Percentiles rank a stretch among this genome's conserved stretches.
Conservation (phyloP, 2,113 vertebrate species). For the Brachionichthys hirsutus region DNA sequence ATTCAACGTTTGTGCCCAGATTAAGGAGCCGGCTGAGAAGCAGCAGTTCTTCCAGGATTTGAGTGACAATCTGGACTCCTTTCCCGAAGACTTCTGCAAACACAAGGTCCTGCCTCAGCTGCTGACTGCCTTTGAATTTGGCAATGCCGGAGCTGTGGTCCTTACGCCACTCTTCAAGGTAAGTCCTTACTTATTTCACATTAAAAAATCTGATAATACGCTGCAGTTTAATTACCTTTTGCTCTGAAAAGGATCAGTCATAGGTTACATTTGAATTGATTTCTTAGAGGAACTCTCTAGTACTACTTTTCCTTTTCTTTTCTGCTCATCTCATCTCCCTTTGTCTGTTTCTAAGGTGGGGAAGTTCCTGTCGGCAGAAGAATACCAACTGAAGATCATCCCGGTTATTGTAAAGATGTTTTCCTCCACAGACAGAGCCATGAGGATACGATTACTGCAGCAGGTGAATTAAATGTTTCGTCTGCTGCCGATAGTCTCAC, state of each 20-base stretch:
- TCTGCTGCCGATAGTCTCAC: not conserved
- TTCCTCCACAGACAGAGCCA: conserved; percentile 90
- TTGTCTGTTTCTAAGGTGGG: conserved; percentile 79
- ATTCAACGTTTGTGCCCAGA: conserved; percentile 67
- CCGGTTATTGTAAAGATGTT: conserved; percentile 94
- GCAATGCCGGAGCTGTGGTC: conserved; percentile 85
- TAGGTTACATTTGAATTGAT: not conserved
- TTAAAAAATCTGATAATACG: too few relatives aligned
- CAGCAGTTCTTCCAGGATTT: conserved; percentile 92
- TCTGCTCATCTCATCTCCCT: not conserved
- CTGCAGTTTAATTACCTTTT: too few relatives aligned
- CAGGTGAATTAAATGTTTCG: conserved; percentile 75
- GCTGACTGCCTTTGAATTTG: conserved; percentile 89
- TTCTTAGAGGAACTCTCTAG: too few relatives aligned
- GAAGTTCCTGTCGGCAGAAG: conserved; percentile 85
- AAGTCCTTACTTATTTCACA: conserved; percentile 1
- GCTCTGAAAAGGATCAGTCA: too few relatives aligned
- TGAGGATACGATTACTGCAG: conserved; percentile 91
- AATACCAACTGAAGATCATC: conserved; percentile 92
- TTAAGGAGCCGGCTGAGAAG: conserved; percentile 88
- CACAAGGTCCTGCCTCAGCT: conserved; percentile 92
- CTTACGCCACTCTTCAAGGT: conserved; percentile 92
- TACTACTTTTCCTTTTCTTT: too few relatives aligned
- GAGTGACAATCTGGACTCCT: conserved; percentile 86
- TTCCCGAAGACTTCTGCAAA: conserved; percentile 90